These are phyloP conservation scores for Sorex fumeus DNA, from an alignment of 2,113 vertebrate species.

Conservation along the genomic window DNA sequence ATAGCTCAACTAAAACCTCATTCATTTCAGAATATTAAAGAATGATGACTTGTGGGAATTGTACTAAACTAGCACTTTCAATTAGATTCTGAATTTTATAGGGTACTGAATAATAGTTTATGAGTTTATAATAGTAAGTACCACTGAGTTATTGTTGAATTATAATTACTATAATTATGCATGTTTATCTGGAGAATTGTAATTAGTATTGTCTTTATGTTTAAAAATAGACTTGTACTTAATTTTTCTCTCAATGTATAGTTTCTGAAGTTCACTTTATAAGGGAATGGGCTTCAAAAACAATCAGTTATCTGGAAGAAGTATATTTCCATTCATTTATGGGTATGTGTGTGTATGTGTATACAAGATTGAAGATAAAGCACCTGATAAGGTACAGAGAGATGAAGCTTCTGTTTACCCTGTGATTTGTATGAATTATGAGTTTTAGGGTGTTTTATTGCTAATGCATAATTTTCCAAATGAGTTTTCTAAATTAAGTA, in stretches of 20 bases:
- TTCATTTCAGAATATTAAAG: constrained; percentile 90
- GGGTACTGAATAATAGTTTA: constrained; percentile 88
- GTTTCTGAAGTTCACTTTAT: constrained; percentile 62
- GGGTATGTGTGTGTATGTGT: neutral
- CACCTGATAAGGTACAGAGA: neutral
- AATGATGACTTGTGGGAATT: constrained; percentile 88
- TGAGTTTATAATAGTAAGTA: constrained; percentile 88
- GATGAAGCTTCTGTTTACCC: neutral
- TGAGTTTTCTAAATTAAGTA: constrained; percentile 35
- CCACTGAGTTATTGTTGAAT: constrained; percentile 85
- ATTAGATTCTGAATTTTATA: constrained; percentile 90
- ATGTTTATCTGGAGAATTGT: constrained; percentile 84
- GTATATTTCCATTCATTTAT: neutral
- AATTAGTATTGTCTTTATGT: constrained; percentile 75
- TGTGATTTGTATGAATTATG: neutral
- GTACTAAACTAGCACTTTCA: constrained; percentile 88
- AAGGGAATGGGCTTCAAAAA: constrained; percentile 60
- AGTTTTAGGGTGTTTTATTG: constrained; percentile 4
- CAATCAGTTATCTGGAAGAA: constrained; percentile 20
- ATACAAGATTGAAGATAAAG: neutral
- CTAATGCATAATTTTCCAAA: constrained; percentile 11
- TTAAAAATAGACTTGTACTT: constrained; percentile 83
- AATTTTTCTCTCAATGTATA: constrained; percentile 79
- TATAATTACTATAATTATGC: constrained; percentile 85
- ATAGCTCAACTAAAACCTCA: constrained; percentile 88